These are phyloP conservation scores for Karalla daura DNA, from an alignment of 2,797 vertebrate genomes.

Conservation along the genomic window DNA sequence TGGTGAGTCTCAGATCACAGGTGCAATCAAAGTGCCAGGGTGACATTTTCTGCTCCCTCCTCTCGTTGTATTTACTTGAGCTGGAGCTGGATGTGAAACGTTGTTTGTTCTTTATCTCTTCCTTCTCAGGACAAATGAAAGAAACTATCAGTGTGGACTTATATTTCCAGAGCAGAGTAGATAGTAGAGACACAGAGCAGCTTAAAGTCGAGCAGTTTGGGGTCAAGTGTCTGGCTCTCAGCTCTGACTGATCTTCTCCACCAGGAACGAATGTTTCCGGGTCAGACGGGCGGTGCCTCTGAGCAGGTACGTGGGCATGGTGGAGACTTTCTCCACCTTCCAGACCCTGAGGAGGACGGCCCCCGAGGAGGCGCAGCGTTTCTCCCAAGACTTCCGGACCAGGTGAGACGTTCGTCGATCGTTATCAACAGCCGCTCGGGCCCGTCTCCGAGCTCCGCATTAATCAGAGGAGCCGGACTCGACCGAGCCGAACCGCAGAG, in stretches of 20 bases:
- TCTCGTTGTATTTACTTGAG: too few species aligned
- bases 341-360: slow-evolving; percentile 52
- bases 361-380: slow-evolving; percentile 54
- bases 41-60: too few species aligned
- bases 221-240: not conserved
- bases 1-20: slow-evolving; percentile 75
- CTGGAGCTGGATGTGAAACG: too few species aligned
- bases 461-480: slow-evolving; percentile 68
- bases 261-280: not conserved
- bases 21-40: too few species aligned
- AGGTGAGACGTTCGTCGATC: slow-evolving; percentile 36
- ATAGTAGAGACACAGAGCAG: not conserved
- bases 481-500: slow-evolving; percentile 66
- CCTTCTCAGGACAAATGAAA: too few species aligned
- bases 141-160: too few species aligned
- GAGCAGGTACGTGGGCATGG: slow-evolving; percentile 68
- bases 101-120: too few species aligned
- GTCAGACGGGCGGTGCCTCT: slow-evolving; percentile 58
- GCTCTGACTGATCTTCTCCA: not conserved
- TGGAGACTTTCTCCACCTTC: slow-evolving; percentile 70
- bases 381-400: slow-evolving; percentile 49
- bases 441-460: slow-evolving; percentile 43
- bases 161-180: too few species aligned
- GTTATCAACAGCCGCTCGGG: slow-evolving; percentile 27
- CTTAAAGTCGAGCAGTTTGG: not conserved